Conservation (phyloP, 2,888 invertebrate species). For the Cephus pygmeus region DNA sequence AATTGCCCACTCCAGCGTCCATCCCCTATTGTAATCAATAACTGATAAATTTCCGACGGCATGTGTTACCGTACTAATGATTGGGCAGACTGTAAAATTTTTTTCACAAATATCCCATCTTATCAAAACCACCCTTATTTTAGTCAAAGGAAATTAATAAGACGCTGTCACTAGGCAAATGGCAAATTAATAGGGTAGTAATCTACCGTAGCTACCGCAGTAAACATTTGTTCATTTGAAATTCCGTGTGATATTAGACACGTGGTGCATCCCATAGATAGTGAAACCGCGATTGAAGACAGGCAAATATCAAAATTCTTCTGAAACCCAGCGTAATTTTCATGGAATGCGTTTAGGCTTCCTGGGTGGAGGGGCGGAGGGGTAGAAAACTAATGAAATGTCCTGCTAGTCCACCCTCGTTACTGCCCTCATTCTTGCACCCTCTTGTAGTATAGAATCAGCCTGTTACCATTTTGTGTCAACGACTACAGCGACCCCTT, state of each 20-base stretch:
- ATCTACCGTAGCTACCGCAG: background rate
- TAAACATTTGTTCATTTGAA: background rate
- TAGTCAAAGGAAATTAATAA: background rate
- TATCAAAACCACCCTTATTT: background rate
- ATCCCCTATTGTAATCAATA: background rate
- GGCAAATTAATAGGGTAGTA: background rate
- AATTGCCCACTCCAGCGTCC: conserved; percentile 49
- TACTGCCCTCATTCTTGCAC: conserved; percentile 28
- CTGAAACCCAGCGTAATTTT: background rate
- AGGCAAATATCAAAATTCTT: conserved; percentile 1
- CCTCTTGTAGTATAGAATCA: conserved; percentile 6
- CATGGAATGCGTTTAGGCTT: conserved; percentile 3
- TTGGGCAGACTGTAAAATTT: background rate
- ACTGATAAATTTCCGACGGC: background rate
- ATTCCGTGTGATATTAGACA: background rate
- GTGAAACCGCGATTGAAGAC: background rate
- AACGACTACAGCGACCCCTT: background rate
- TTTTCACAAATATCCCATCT: background rate
- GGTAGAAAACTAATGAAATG: conserved; percentile 11
- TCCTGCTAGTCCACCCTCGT: conserved; percentile 16
- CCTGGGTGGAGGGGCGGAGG: background rate
- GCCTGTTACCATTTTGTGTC: background rate
- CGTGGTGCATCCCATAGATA: background rate
- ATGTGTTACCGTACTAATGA: background rate
- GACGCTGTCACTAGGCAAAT: background rate